These are phyloP conservation scores for Rhynchophorus ferrugineus DNA, from an alignment of 1,140 invertebrate species.

Conservation along the genomic window DNA sequence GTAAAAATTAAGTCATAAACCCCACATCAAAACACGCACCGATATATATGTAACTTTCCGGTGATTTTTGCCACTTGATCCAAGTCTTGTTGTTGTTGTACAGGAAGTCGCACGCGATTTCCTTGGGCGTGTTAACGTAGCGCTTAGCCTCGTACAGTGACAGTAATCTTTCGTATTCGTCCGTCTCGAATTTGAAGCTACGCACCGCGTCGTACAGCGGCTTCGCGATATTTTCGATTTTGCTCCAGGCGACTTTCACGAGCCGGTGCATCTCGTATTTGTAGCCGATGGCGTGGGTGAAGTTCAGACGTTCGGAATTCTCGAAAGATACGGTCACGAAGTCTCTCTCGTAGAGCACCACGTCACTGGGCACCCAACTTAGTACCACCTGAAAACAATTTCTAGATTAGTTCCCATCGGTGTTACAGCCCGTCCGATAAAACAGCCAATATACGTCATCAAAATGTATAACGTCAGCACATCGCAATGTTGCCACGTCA, in stretches of 20 bases:
- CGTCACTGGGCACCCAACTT: constrained; percentile 58
- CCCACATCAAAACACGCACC: constrained; percentile 9
- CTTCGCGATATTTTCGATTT: constrained; percentile 46
- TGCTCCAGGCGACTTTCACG: constrained; percentile 58
- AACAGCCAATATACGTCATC: too few species aligned
- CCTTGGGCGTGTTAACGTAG: constrained; percentile 31
- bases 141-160: constrained; percentile 38
- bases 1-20: too few species aligned
- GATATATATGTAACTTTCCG: constrained; percentile 16
- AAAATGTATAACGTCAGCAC: too few species aligned
- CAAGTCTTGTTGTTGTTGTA: constrained; percentile 21
- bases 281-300: constrained; percentile 40
- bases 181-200: constrained; percentile 47
- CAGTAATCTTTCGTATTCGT: constrained; percentile 50
- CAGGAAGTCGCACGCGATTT: constrained; percentile 66
- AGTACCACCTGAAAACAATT: constrained; percentile 9
- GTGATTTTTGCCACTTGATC: constrained; percentile 27
- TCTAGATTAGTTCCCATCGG: neutral
- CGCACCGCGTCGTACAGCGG: constrained; percentile 50
- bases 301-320: constrained; percentile 43
- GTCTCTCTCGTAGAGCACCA: constrained; percentile 48
- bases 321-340: constrained; percentile 49
- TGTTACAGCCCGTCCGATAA: neutral
- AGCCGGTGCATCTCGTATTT: constrained; percentile 58
- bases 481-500: too few species aligned